phyloP scores from a whole-genome alignment of 2,888 invertebrate genomes.

The Lycocerus yunnanus region DNA sequence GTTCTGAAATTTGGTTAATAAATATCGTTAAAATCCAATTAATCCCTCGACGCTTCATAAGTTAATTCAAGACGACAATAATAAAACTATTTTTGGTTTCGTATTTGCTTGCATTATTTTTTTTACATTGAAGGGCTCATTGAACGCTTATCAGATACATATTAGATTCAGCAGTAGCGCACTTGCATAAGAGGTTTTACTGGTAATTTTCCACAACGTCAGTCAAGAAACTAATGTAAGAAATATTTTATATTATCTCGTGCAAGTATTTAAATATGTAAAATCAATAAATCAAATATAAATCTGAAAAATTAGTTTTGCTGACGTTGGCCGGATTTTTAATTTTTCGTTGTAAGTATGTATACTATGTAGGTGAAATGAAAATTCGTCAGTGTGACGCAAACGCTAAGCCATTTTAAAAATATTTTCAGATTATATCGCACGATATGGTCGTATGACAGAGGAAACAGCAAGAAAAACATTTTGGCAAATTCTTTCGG shows the following conservation, averaged over 20 bases:
- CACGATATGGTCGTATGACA: slow-evolving; percentile 90
- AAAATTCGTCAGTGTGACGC: not conserved
- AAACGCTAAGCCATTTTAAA: slow-evolving; percentile 3
- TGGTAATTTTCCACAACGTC: not conserved
- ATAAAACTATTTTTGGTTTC: not conserved
- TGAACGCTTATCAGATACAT: not conserved
- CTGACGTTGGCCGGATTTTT: not conserved
- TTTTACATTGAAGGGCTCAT: not conserved
- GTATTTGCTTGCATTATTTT: not conserved
- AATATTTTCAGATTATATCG: slow-evolving; percentile 78
- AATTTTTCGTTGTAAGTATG: not conserved
- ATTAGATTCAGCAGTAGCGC: not conserved
- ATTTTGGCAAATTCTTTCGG: slow-evolving; percentile 96
- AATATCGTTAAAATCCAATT: not conserved
- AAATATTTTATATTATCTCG: not conserved
- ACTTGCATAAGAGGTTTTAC: not conserved
- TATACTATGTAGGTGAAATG: not conserved
- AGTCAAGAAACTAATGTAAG: not conserved
- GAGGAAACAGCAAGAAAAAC: slow-evolving; percentile 89
- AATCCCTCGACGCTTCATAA: not conserved
- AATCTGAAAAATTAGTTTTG: not conserved
- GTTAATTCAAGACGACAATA: too few relatives aligned
- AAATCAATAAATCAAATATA: not conserved
- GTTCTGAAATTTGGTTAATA: not conserved
- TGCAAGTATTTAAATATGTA: not conserved